A percentile compares a stretch with the other conserved stretches of the same genome.
These are phyloP conservation scores for Cyprinodon diabolis DNA, from an alignment of 2,797 vertebrate species.

Conservation along the genomic window DNA sequence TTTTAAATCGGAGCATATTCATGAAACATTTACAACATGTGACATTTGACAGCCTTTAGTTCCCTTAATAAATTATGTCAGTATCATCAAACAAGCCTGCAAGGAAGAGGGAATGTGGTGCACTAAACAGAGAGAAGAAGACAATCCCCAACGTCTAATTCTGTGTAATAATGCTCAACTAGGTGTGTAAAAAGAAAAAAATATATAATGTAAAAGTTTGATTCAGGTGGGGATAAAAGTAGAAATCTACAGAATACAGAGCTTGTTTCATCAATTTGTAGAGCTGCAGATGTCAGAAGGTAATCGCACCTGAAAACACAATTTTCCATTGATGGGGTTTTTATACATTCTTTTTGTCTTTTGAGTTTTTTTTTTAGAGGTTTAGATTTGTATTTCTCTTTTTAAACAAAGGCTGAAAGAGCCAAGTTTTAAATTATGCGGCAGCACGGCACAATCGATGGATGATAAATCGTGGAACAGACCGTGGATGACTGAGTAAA, in stretches of 20 bases:
- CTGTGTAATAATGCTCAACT: conserved; percentile 1
- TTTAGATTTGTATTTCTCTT: conserved; percentile 61
- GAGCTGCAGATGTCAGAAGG: conserved; percentile 44
- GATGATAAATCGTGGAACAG: conserved; percentile 54
- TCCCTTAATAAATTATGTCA: conserved; percentile 59
- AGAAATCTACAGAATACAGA: conserved; percentile 41
- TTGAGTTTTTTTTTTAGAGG: conserved; percentile 28
- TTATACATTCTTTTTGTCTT: conserved; percentile 22
- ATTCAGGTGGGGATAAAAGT: conserved; percentile 44
- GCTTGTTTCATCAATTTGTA: conserved; percentile 47
- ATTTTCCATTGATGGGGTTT: conserved; percentile 15
- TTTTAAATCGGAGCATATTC: neutral
- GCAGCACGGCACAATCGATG: conserved; percentile 44
- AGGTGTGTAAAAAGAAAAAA: conserved; percentile 30
- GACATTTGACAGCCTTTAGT: conserved; percentile 60
- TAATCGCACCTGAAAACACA: conserved; percentile 29
- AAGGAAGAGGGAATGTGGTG: conserved; percentile 23
- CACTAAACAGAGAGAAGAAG: conserved; percentile 19
- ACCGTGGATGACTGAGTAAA: conserved; percentile 30
- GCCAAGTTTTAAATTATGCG: conserved; percentile 39
- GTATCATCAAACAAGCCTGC: conserved; percentile 32
- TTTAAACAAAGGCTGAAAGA: conserved; percentile 46
- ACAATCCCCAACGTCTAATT: conserved; percentile 27
- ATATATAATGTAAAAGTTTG: conserved; percentile 52
- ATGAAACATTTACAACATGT: conserved; percentile 15